Conservation (phyloP, 2,113 vertebrate species). For the Puffinus mauretanicus region DNA sequence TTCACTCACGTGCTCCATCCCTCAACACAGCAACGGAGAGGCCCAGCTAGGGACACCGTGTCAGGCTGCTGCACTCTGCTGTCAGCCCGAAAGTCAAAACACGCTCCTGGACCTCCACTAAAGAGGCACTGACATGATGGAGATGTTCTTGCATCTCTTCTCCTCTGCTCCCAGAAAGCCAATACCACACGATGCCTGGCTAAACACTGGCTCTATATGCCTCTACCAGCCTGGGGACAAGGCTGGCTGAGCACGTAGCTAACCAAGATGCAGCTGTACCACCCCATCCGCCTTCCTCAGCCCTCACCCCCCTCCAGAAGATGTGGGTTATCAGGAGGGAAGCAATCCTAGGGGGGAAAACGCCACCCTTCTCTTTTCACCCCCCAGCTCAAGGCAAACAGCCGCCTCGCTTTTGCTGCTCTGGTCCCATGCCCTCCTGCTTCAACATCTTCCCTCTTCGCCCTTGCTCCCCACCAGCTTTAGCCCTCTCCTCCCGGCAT, state of each 20-base stretch:
- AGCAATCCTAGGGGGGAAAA: not conserved
- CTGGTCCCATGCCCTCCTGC: not conserved
- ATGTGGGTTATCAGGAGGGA: not conserved
- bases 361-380: fast-evolving
- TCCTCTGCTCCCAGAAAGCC: not conserved
- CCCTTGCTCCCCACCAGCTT: not conserved
- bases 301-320: not conserved
- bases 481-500: not conserved
- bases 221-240: not conserved
- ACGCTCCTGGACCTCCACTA: not conserved
- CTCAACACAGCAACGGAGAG: not conserved
- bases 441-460: not conserved
- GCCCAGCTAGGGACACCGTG: not conserved
- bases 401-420: not conserved
- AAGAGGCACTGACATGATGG: not conserved
- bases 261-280: not conserved
- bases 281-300: not conserved
- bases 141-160: not conserved
- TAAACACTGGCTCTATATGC: not conserved
- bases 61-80: not conserved
- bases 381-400: not conserved
- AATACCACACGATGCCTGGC: fast-evolving
- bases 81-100: not conserved
- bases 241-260: not conserved
- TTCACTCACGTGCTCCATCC: not conserved